Conservation (phyloP, 2,888 invertebrate species). For the Hydrotaea cyrtoneurina region DNA sequence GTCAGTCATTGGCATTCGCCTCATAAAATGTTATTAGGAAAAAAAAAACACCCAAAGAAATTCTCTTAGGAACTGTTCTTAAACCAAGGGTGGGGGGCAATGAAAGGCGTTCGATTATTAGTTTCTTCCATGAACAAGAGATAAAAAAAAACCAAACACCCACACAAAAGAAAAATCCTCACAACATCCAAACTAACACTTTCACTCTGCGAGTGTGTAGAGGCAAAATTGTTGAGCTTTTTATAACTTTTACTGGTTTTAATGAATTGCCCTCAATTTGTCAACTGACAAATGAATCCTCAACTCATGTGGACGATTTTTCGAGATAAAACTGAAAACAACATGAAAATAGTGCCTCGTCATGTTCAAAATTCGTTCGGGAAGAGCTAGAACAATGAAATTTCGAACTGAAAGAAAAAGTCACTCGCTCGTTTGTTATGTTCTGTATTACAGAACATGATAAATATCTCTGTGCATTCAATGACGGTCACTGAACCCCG, state of each 20-base stretch:
- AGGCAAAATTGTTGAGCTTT: neutral
- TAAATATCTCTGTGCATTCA: conserved; percentile 45
- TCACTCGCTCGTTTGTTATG: neutral
- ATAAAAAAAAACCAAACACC: no score
- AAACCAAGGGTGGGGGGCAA: no score
- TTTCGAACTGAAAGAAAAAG: neutral
- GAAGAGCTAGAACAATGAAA: neutral
- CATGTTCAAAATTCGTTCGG: neutral
- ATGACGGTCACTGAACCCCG: conserved; percentile 60
- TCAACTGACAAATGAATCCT: neutral
- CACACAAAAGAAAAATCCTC: neutral
- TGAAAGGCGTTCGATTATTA: no score
- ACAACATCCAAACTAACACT: no score
- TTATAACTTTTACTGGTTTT: conserved; percentile 35
- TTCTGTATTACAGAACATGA: conserved; percentile 1
- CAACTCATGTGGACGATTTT: no score
- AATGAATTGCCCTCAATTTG: conserved; percentile 45
- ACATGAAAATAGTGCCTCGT: neutral
- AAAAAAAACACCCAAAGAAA: neutral
- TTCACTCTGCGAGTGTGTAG: no score
- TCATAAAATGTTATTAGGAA: neutral
- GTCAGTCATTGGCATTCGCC: conserved; percentile 1
- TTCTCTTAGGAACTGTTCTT: neutral
- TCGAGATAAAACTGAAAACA: neutral
- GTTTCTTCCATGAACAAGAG: no score